Percentiles rank a stretch among this genome's conserved stretches.
phyloP scores from a whole-genome alignment of 2,797 vertebrate species.

The Amblyopsis hoosieri region DNA sequence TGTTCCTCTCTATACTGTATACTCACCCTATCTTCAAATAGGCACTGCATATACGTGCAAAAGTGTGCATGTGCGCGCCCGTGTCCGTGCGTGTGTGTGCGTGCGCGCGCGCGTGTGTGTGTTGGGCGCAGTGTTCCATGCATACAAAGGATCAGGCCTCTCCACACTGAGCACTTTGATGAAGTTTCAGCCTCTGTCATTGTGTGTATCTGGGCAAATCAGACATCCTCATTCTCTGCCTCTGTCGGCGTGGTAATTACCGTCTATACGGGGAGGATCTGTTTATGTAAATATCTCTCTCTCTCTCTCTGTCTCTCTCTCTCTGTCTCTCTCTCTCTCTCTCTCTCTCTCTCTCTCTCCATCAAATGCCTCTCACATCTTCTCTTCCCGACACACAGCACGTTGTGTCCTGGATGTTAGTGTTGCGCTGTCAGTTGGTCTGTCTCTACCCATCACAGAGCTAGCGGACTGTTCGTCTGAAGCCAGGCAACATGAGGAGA shows the following conservation, averaged over 20 bases:
- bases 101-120: background rate
- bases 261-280: slow-evolving; percentile 60
- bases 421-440: background rate
- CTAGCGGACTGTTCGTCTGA: slow-evolving; percentile 1
- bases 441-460: slow-evolving; percentile 17
- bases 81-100: background rate
- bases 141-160: slow-evolving; percentile 47
- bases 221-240: slow-evolving; percentile 43
- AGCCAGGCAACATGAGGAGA: no score
- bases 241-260: slow-evolving; percentile 67
- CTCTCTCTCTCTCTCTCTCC: slow-evolving; percentile 19
- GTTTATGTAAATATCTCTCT: slow-evolving; percentile 70
- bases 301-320: slow-evolving; percentile 28
- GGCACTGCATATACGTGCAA: slow-evolving; percentile 31
- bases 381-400: background rate
- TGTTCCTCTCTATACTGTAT: slow-evolving; percentile 32
- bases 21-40: slow-evolving; percentile 58
- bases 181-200: slow-evolving; percentile 62
- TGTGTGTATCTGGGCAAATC: slow-evolving; percentile 58
- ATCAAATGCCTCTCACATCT: background rate
- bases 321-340: slow-evolving; percentile 23
- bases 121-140: slow-evolving; percentile 37
- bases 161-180: slow-evolving; percentile 49
- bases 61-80: slow-evolving; percentile 10
- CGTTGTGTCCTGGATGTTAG: slow-evolving; percentile 20